phyloP scores from a whole-genome alignment of 2,888 invertebrate species.

The Tiliacea citrago region DNA sequence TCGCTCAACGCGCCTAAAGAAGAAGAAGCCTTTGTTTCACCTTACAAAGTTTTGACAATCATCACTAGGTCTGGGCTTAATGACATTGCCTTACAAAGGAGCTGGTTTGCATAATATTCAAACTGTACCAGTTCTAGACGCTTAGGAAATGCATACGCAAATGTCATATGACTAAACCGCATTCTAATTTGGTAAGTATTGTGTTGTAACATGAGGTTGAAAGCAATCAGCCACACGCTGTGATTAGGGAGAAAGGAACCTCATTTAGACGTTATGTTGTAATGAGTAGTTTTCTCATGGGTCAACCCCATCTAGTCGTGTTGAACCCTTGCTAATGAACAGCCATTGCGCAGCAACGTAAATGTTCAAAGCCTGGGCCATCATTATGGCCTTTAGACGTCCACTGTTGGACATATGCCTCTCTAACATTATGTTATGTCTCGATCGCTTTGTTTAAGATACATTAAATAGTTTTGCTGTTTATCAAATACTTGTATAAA shows the following conservation, averaged over 20 bases:
- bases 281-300: constrained; percentile 45
- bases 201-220: constrained; percentile 43
- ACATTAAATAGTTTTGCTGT: no score
- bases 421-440: not conserved
- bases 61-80: not conserved
- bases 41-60: not conserved
- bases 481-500: constrained; percentile 79
- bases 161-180: constrained; percentile 47
- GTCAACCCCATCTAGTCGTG: constrained; percentile 26
- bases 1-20: no score
- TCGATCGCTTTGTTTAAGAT: no score
- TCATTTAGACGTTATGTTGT: constrained; percentile 42
- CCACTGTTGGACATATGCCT: not conserved
- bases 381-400: not conserved
- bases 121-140: constrained; percentile 22
- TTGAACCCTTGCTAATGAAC: constrained; percentile 25
- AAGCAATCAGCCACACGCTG: constrained; percentile 44
- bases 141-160: constrained; percentile 47
- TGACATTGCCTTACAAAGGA: constrained; percentile 10
- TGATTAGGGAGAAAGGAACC: constrained; percentile 55
- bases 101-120: constrained; percentile 21
- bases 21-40: not conserved
- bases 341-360: constrained; percentile 1
- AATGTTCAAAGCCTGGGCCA: not conserved
- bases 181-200: constrained; percentile 45